Percentiles rank a stretch among this genome's conserved stretches.
Conservation (phyloP, 2,797 vertebrate species). For the Podarcis siculus region DNA sequence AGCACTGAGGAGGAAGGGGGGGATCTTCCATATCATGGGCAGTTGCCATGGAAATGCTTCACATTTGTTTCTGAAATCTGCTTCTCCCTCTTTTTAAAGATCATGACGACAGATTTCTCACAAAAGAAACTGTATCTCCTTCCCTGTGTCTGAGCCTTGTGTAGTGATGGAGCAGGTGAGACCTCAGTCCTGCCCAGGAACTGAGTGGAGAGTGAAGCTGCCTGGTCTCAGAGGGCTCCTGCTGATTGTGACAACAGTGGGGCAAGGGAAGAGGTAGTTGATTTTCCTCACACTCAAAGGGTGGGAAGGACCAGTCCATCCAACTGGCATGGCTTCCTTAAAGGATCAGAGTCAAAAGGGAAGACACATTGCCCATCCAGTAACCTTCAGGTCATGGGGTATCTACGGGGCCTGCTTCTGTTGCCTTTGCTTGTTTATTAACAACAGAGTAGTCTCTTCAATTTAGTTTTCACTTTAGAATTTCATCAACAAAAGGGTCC, state of each 20-base stretch:
- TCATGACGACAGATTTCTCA: not conserved
- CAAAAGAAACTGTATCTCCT: not conserved
- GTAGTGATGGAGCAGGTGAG: not conserved
- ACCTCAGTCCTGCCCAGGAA: not conserved
- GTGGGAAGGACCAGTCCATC: not conserved
- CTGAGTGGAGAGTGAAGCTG: not conserved
- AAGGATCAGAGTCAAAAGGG: not conserved
- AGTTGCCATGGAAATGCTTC: conserved; percentile 52
- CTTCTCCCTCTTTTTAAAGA: not conserved
- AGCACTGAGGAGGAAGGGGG: conserved; percentile 20
- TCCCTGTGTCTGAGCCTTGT: not conserved
- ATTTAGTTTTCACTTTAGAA: too few relatives aligned
- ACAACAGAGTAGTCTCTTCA: not conserved
- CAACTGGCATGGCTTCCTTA: not conserved
- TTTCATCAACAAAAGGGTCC: not conserved
- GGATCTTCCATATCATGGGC: not conserved
- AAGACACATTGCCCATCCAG: too few relatives aligned
- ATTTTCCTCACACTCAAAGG: not conserved
- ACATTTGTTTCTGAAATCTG: not conserved
- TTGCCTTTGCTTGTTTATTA: not conserved
- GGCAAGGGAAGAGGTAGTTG: too few relatives aligned
- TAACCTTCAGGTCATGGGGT: too few relatives aligned
- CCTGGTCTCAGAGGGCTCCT: not conserved
- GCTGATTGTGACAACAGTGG: not conserved
- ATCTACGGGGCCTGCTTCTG: not conserved